Percentiles rank a stretch among this genome's conserved stretches.
Conservation (phyloP, 2,888 invertebrate species). For the Girardia tigrina region DNA sequence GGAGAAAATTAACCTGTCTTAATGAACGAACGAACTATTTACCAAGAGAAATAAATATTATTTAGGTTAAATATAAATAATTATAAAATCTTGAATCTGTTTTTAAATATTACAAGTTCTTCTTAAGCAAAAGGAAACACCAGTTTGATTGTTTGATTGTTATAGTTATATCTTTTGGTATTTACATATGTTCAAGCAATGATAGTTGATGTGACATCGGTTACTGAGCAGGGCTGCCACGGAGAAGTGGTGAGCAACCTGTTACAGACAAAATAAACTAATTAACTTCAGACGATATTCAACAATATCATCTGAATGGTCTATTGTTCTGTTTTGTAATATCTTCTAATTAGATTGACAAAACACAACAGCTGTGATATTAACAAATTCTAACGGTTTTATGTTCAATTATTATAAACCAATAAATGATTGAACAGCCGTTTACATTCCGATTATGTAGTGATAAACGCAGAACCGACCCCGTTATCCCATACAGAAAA, state of each 20-base stretch:
- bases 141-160: no score
- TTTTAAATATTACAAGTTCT: no score
- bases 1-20: no score
- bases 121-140: no score
- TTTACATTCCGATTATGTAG: not conserved
- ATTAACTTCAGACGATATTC: not conserved
- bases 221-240: no score
- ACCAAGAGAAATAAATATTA: no score
- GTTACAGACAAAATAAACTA: not conserved
- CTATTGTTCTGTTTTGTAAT: not conserved
- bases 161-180: no score
- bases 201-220: no score
- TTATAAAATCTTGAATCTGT: no score
- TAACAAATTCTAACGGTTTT: not conserved
- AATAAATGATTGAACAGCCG: not conserved
- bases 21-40: no score
- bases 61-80: no score
- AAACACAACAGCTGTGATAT: not conserved
- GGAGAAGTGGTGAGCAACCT: not conserved
- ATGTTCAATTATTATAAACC: not conserved
- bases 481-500: not conserved
- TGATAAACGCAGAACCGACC: not conserved
- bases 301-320: not conserved
- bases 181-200: no score
- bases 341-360: not conserved